Base-by-base conservation (phyloP, 2,888 invertebrate species). In the Scaeva pyrastri region DNA sequence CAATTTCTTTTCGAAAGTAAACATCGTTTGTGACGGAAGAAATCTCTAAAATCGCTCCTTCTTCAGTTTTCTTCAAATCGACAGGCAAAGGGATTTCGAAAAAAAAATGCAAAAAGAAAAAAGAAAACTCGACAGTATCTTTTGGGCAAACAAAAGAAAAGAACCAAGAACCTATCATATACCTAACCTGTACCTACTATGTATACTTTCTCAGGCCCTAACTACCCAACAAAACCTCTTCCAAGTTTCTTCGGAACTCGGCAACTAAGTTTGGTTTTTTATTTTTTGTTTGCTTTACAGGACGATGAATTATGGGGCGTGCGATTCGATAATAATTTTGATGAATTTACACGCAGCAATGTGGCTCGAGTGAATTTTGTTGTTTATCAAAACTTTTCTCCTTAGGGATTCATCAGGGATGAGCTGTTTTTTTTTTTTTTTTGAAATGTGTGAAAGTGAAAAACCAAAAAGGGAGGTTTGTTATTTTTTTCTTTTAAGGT, bases 301-400 rank as follows among this genome's bases (percentile, higher is more conserved):
- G 7, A 58, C 70, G 58, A 72, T 73, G 73, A 77, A 70, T 86
- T 86, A 82, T 77, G 77, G 58, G 77, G 77, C 70, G 56, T 77
- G 55, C 73, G 86, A 86, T 86, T 78, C 71, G 64, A 86, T 86
- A 78, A 82, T 86, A 86, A 86, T 74, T 77, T 82, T 86, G 77
- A 82, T 74, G 73, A 86, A 86, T 74, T 86, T 86, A 77, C 82
- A 82, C 77, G 68, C 86, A 82, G 73, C 62, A 52, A 52, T 80
- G 75, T 66, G 80, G 80, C 71, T 52, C 55, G 75, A 80, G 80
- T 71, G 84, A 75, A 58, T 80, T 85, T 72, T 64, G 72, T 68
- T 85, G 85, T 81, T 85, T 76, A 75, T 80, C 66, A 75, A 60
- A 85, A 80, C 68, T 58, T 58, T 56, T 56, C 55, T 56, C 71